Conservation (phyloP, 1,140 invertebrate species). For the Caenorhabditis briggsae region DNA sequence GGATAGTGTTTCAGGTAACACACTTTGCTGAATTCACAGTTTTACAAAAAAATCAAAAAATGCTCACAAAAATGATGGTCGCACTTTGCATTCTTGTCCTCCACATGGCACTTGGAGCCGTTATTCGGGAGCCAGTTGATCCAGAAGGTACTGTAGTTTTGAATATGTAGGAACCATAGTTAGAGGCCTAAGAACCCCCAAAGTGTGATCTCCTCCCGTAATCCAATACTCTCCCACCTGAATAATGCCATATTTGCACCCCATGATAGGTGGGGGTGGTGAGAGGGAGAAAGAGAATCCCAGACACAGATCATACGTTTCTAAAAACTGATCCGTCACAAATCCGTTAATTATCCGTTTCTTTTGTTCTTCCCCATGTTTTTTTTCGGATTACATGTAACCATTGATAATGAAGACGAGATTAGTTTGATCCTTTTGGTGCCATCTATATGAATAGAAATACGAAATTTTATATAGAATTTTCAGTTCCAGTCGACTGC, state of each 20-base stretch:
- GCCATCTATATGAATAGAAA: too few relatives aligned
- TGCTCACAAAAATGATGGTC: constrained; percentile 30
- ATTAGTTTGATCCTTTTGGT: background rate
- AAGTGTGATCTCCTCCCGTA: background rate
- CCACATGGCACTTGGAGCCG: constrained; percentile 14
- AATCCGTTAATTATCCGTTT: background rate
- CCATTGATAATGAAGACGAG: background rate
- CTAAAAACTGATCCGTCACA: background rate
- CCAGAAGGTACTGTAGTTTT: constrained; percentile 19
- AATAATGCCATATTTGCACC: constrained; percentile 36
- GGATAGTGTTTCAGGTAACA: constrained; percentile 6
- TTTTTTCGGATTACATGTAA: background rate
- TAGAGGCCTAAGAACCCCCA: background rate
- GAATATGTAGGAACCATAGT: background rate
- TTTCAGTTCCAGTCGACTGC: constrained; percentile 9
- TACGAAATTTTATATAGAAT: too few relatives aligned
- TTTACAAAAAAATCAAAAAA: constrained; percentile 8
- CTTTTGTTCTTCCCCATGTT: constrained; percentile 11
- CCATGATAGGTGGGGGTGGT: background rate
- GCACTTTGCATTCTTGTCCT: constrained; percentile 7
- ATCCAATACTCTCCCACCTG: background rate
- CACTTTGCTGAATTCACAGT: background rate
- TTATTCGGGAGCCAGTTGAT: background rate
- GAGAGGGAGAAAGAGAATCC: background rate
- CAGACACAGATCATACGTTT: background rate